Evolutionary conservation across 2,888 invertebrate species (phyloP), one percentile per base, ranked within the genome.

Genomic region (Coelogynopora nodosa): DNA sequence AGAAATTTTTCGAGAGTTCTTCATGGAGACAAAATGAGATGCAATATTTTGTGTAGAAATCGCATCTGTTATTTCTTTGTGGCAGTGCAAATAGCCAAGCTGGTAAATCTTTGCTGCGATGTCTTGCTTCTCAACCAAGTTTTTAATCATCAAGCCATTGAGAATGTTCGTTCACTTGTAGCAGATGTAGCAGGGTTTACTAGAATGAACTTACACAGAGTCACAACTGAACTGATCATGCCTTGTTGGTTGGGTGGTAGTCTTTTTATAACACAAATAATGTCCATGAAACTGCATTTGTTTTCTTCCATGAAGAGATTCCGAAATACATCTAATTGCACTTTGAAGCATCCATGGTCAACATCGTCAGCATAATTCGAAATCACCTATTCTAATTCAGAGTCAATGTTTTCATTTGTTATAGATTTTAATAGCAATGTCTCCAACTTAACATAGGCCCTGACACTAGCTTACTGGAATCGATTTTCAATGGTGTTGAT

Each of bases 21-120:
- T 74, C 74, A 74, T 26, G 23, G 74, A 74, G 74, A 74, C 74
- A 74, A 74, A 74, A 74, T 23, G 23, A 74, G 74, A 26, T 74
- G 74, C 74, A 74, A 74, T 74, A 74, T 74, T 74, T 74, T 74
- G 74, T 74, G 74, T 74, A 74, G 74, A 74, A 74, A 74, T 74
- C 23, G 74, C 74, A 26, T 74, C 74, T 74, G 74, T 74, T 74
- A 23, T 74, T 74, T 74, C 74, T 74, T 74, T 74, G 23, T 74
- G 74, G 74, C 74, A 74, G 74, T 74, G 74, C 74, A 74, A 74
- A 74, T 74, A 74, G 74, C 74, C 74, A 74, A 49, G 74, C 74
- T 74, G 74, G 5, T 74, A 23, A 74, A 74, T 74, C 74, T 74
- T 74, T 74, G 74, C 74, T 74, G 27, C 74, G 23, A 74, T 74